phyloP scores from a whole-genome alignment of 1,140 invertebrate species.

The Marisa cornuarietis region DNA sequence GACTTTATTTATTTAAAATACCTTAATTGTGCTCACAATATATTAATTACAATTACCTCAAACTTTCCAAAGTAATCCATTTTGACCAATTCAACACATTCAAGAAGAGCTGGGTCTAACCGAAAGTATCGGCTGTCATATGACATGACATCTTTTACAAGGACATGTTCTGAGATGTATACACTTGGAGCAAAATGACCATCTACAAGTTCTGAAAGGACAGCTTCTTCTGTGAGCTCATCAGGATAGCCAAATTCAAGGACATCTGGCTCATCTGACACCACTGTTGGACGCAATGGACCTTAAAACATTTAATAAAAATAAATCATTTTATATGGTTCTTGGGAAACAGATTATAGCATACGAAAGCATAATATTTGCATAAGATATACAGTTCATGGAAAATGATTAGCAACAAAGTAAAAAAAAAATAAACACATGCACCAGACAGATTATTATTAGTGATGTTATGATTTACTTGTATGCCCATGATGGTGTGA shows the following conservation, averaged over 20 bases:
- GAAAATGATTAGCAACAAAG: background rate
- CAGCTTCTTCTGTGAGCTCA: constrained; percentile 15
- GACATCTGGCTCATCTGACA: constrained; percentile 1
- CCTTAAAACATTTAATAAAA: background rate
- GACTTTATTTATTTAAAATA: background rate
- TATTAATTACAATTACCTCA: background rate
- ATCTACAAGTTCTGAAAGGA: constrained; percentile 22
- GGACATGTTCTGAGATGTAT: constrained; percentile 29
- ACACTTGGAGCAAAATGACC: constrained; percentile 22
- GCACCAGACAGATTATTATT: no score
- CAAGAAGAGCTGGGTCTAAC: constrained; percentile 26
- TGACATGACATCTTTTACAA: constrained; percentile 25
- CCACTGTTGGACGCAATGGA: constrained; percentile 5
- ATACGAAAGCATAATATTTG: background rate
- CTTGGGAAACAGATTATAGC: no score
- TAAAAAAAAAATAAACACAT: background rate
- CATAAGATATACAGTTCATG: background rate
- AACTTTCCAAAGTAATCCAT: constrained; percentile 19
- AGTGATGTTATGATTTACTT: background rate
- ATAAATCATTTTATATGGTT: no score
- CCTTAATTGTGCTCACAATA: background rate
- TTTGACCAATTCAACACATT: constrained; percentile 32
- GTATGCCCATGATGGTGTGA: background rate
- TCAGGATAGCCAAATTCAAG: constrained; percentile 24
- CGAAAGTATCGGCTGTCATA: constrained; percentile 29